Percentiles rank a stretch among this genome's conserved stretches.
Evolutionary conservation across 2,888 invertebrate species (phyloP).

Genomic region (Phalangium opilio): DNA sequence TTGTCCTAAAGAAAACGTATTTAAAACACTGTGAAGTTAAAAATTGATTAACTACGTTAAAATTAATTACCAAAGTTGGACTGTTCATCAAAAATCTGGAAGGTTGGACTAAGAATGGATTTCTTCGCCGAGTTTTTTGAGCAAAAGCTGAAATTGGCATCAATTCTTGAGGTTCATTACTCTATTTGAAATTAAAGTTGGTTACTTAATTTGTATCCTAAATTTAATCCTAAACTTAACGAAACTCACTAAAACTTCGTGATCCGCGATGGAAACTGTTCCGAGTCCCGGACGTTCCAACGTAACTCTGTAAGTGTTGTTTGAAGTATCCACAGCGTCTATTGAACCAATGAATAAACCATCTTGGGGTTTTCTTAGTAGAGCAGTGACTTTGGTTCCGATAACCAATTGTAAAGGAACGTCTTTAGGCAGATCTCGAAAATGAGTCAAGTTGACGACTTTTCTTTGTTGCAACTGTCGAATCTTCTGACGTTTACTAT

Average conservation of each 20-base stretch:
- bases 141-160: constrained; percentile 68
- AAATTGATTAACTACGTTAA: too few relatives aligned
- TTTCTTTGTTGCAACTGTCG: constrained; percentile 83
- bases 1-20: constrained; percentile 27
- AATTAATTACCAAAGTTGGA: too few relatives aligned
- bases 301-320: constrained; percentile 83
- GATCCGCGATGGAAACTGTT: constrained; percentile 90
- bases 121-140: constrained; percentile 36
- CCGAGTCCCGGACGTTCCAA: constrained; percentile 85
- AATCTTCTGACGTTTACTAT: constrained; percentile 77
- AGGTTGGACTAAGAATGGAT: constrained; percentile 29
- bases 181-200: constrained; percentile 33
- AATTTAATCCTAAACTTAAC: too few relatives aligned
- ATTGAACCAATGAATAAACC: constrained; percentile 85
- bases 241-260: constrained; percentile 60
- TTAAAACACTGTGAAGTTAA: too few relatives aligned
- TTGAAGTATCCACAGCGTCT: constrained; percentile 87
- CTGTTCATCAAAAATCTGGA: constrained; percentile 20
- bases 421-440: constrained; percentile 81
- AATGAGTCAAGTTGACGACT: constrained; percentile 45
- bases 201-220: constrained; percentile 1
- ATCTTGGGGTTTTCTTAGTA: constrained; percentile 81
- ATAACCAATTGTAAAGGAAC: constrained; percentile 87
- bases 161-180: constrained; percentile 80
- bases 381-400: constrained; percentile 73